These are phyloP conservation scores for Galemys pyrenaicus DNA, from an alignment of 2,113 vertebrate genomes.

Conservation along the genomic window DNA sequence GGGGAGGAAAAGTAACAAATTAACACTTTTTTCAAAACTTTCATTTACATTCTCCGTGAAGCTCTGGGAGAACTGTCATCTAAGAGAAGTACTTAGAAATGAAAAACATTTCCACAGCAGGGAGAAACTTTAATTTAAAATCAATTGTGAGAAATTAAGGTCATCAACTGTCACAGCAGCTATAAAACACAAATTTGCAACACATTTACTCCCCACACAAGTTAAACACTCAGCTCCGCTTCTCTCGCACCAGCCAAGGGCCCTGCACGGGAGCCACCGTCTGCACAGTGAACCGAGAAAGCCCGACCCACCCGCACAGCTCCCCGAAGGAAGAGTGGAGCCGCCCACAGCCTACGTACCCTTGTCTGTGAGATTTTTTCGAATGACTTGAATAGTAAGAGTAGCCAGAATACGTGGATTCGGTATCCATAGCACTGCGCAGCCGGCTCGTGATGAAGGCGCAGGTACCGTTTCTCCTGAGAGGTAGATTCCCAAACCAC, in stretches of 20 bases:
- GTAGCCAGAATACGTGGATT: conserved; percentile 97
- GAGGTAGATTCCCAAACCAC: conserved; percentile 43
- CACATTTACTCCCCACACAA: fast-evolving
- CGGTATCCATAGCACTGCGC: conserved; percentile 93
- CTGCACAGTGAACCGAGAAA: background rate
- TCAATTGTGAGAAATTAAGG: conserved; percentile 55
- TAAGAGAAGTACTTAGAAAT: conserved; percentile 35
- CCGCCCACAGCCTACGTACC: conserved; percentile 85
- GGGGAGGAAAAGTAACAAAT: conserved; percentile 5
- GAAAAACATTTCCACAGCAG: conserved; percentile 10
- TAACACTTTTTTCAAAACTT: background rate
- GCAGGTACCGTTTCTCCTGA: conserved; percentile 51
- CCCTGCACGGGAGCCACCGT: fast-evolving
- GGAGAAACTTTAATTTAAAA: conserved; percentile 63
- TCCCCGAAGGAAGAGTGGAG: background rate
- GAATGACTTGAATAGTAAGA: conserved; percentile 97
- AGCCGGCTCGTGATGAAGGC: conserved; percentile 38
- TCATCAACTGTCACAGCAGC: conserved; percentile 27
- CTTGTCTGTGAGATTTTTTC: conserved; percentile 94
- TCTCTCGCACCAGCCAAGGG: background rate
- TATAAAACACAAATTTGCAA: conserved; percentile 55
- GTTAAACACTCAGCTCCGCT: background rate
- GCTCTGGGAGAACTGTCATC: background rate
- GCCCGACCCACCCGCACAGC: background rate
- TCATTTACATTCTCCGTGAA: conserved; percentile 2